Evolutionary conservation across 2,888 invertebrate species (phyloP), one percentile per base, ranked within the genome.

Genomic region (Zele albiditarsus): DNA sequence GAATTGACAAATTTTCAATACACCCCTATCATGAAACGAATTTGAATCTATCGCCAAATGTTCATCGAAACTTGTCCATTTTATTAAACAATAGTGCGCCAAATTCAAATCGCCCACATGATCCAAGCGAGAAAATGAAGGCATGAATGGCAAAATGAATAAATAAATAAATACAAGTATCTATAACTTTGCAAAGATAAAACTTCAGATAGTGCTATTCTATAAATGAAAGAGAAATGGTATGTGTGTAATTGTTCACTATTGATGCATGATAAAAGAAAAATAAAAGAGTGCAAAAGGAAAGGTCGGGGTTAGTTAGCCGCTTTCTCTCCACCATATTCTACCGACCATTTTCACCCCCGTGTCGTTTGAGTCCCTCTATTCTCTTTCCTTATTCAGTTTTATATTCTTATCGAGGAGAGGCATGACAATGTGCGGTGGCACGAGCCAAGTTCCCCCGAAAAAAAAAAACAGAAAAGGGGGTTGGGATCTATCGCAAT

Each of bases 391-490:
- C 38, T 60, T 16, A 23, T 49, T 31, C 62, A 68, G 60, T 63
- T 70, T 76, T 28, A 25, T 62, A 72, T 69, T 33, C 42, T 69
- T 53, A 53, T 77, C 72, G 63, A 73, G 69, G 67, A 72, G 76
- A 73, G 58, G 53, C 81, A 85, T 82, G 84, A 87, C 86, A 86
- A 86, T 87, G 85, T 77, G 67, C 71, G 76, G 80, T 82, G 88
- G 87, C 88, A 88, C 88, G 88, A 88, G 88, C 88, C 88, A 86
- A 63, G 84, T 81, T 84, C 82, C 79, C 53, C 53, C 20, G 8
- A 20, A 53, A 53, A 46, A 46, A 38, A 38, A 46, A 53, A 53
- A 53, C 2, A 53, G n/a, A 10, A 79, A 82, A 78, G 82, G 81
- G 81, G 82, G 81, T 81, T 81, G 77, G 74, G 77, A 73, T 78